A percentile compares a stretch with the other conserved stretches of the same genome.
Conservation (phyloP, 2,888 invertebrate genomes). For the Conistra vaccinii region DNA sequence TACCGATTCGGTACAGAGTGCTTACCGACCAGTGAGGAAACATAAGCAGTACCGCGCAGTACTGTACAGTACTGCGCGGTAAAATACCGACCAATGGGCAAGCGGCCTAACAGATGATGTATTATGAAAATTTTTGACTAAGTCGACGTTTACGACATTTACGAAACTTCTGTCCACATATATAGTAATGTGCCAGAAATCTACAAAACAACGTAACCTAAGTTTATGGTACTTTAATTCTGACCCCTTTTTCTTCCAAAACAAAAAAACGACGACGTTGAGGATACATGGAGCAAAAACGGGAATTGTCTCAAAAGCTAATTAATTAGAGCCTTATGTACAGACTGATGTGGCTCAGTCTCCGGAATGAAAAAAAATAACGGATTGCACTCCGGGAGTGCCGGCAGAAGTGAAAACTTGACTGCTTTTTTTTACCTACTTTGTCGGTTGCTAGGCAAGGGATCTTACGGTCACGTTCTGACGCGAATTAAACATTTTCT, state of each 20-base stretch:
- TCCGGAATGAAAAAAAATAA: constrained; percentile 9
- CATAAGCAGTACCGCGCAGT: no score
- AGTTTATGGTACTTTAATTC: background rate
- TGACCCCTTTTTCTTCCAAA: constrained; percentile 56
- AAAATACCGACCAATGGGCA: no score
- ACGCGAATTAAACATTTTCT: no score
- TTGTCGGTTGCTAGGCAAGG: no score
- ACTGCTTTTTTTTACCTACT: no score
- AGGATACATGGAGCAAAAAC: constrained; percentile 62
- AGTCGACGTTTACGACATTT: background rate
- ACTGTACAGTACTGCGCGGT: no score
- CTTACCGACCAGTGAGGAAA: no score
- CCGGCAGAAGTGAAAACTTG: no score
- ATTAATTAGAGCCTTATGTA: background rate
- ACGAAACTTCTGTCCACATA: background rate
- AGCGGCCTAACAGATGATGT: background rate
- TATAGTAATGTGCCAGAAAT: background rate
- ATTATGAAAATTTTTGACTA: background rate
- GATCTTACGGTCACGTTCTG: no score
- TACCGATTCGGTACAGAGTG: no score
- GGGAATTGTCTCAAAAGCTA: constrained; percentile 16
- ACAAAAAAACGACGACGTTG: constrained; percentile 56
- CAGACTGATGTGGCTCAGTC: constrained; percentile 30
- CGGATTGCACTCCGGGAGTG: no score
- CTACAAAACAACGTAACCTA: background rate